Conservation (phyloP, 2,113 vertebrate genomes). For the Scopus umbretta region DNA sequence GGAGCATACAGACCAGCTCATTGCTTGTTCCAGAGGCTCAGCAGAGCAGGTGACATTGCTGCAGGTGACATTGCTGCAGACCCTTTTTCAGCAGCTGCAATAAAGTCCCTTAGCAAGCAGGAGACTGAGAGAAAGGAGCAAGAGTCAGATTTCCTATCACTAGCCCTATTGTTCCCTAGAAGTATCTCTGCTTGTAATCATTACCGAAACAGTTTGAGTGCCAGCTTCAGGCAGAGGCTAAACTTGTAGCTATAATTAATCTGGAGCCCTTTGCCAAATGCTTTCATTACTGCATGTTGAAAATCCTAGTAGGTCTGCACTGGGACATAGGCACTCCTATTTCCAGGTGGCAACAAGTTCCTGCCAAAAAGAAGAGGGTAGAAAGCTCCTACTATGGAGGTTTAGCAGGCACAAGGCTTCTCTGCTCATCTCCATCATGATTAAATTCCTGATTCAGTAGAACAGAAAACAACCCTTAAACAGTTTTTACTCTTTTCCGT, state of each 20-base stretch:
- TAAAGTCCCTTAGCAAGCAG: neutral
- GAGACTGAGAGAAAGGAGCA: neutral
- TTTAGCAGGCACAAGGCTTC: neutral
- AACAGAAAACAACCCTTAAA: neutral
- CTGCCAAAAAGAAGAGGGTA: neutral
- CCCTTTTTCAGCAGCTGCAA: neutral
- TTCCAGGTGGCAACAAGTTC: neutral
- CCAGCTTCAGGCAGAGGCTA: neutral
- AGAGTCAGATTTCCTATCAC: neutral
- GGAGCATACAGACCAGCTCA: neutral
- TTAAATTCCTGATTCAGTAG: neutral
- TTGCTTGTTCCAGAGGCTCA: neutral
- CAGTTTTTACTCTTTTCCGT: neutral
- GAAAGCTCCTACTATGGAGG: neutral
- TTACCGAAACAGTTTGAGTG: neutral
- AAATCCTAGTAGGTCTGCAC: neutral
- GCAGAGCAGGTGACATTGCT: neutral
- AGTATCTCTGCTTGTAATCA: neutral
- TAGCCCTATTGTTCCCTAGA: neutral
- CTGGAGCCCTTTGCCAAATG: neutral
- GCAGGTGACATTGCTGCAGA: neutral
- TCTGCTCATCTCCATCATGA: neutral
- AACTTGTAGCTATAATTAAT: neutral
- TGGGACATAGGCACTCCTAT: neutral
- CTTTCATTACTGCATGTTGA: neutral